Evolutionary conservation across 2,113 vertebrate genomes (phyloP), one percentile per base, ranked within the genome.

Genomic region (Otus sunia): DNA sequence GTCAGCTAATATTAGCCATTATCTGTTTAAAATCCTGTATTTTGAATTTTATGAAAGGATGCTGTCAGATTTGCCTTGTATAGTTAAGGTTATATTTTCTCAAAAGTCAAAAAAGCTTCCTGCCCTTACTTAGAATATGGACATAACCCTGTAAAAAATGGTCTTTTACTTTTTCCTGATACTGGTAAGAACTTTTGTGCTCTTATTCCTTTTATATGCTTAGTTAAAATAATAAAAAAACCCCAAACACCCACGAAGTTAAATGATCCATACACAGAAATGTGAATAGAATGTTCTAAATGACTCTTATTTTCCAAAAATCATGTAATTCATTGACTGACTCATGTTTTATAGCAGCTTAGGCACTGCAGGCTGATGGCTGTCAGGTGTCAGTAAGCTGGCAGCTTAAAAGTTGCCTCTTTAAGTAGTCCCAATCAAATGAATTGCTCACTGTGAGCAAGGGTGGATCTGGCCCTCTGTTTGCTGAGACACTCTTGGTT

Each of bases 401-500:
- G 82, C 88, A 95, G 75, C 59, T 94, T n/a, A 50, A 47, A 83
- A 92, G n/a, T 62, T 91, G 53, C 71, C 26, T 97, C 92, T 85
- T 85, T 75, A 85, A 96, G 89, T 74, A 76, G 47, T 55, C 58
- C 66, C 81, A 58, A 76, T 79, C 81, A 92, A 73, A 90, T 95
- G 89, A 95, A 96, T 96, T 94, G 95, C 97, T 96, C 87, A 90
- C 81, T 97, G 94, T 97, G 92, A 90, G 87, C 79, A 88, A 63
- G 85, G 86, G 87, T 85, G 84, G 95, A 95, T 95, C 91, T 96
- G 95, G 89, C 91, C 73, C 89, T 37, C 27, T 37, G 39, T 95
- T 96, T 97, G 91, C 91, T 94, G 89, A 96, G 96, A 88, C 94
- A n/a, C 89, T 89, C 81, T 95, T 92, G 55, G 81, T 92, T 86